Base-by-base conservation (phyloP, 2,113 vertebrate species). In the Cettia cetti region DNA sequence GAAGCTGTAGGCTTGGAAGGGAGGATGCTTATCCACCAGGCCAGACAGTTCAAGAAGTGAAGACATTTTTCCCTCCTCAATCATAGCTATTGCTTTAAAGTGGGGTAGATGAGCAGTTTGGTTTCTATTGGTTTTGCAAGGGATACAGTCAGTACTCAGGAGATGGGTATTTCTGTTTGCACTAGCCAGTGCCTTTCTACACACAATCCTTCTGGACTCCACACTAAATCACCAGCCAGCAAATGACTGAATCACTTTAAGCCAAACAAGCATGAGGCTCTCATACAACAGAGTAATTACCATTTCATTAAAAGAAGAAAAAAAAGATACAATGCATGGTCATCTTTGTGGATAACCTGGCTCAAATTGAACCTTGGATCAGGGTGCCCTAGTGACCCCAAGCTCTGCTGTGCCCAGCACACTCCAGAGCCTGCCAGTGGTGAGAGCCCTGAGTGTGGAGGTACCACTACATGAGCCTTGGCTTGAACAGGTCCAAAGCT, bases 151-250 rank as follows among this genome's bases (percentile, higher is more conserved):
- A 70, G 42, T 39, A 57, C 39, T 26, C n/a, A 54, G 28, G 65
- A 86, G 79, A 83, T 40, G 40, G 42, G n/a, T 52, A 86, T 50
- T 81, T 86, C 68, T 90, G 44, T 66, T 89, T 57, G 50, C 16
- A 39, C 14, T 31, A 53, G 31, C 44, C 85, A 89, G n/a, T 18
- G 33, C 37, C 26, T 89, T 93, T 90, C 69, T 57, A 90, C 44
- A 66, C 24, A 27, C 70, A 19, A 20, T 31, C 28, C 47, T 44
- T 74, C 64, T 81, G 80, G 86, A 96, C 60, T 83, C 49, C 44
- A n/a, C 21, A 33, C 26, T 13, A 45, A 26, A 74, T 40, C 72
- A 86, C n/a, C 15, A 44, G 76, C 72, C 90, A 83, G 65, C 49
- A 93, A 75, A 21, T 35, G 27, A 63, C 37, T 85, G 30, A 7